Evolutionary conservation across 2,797 vertebrate genomes (phyloP).

Genomic region (Acrossocheilus wenchowensis): DNA sequence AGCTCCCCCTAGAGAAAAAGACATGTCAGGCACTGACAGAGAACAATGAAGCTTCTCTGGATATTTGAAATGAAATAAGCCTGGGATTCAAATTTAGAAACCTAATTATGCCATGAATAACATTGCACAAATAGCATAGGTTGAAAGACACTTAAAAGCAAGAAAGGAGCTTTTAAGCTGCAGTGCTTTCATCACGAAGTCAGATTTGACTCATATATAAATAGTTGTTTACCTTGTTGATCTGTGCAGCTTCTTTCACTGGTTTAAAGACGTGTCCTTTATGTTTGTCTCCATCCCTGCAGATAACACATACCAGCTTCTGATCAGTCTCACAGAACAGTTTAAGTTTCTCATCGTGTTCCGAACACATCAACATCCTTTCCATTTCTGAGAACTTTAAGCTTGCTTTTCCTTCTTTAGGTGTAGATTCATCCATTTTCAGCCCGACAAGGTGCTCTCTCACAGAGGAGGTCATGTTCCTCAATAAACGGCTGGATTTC

Average conservation of each 20-base stretch:
- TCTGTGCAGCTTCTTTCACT: conserved; percentile 59
- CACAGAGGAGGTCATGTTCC: conserved; percentile 42
- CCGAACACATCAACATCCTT: conserved; percentile 22
- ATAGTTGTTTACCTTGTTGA: conserved; percentile 57
- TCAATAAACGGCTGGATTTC: conserved; percentile 46
- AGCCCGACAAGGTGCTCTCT: conserved; percentile 22
- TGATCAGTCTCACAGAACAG: conserved; percentile 69
- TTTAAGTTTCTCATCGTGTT: conserved; percentile 68
- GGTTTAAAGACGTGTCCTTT: conserved; percentile 66
- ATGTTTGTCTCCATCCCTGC: conserved; percentile 66
- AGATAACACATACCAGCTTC: conserved; percentile 67
- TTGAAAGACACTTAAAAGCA: background rate
- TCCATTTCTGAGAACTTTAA: background rate
- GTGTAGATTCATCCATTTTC: background rate
- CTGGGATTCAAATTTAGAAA: background rate
- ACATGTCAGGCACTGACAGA: background rate
- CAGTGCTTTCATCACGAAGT: background rate
- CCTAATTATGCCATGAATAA: background rate
- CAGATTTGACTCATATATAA: background rate
- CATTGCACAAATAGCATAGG: background rate
- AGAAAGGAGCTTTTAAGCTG: background rate
- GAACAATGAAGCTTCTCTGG: background rate
- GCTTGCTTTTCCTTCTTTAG: background rate
- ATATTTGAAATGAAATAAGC: background rate
- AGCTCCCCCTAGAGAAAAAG: conserved; percentile 46